Percentiles rank a stretch among this genome's conserved stretches.
Conservation (phyloP, 2,797 vertebrate genomes). For the Melopsittacus undulatus region DNA sequence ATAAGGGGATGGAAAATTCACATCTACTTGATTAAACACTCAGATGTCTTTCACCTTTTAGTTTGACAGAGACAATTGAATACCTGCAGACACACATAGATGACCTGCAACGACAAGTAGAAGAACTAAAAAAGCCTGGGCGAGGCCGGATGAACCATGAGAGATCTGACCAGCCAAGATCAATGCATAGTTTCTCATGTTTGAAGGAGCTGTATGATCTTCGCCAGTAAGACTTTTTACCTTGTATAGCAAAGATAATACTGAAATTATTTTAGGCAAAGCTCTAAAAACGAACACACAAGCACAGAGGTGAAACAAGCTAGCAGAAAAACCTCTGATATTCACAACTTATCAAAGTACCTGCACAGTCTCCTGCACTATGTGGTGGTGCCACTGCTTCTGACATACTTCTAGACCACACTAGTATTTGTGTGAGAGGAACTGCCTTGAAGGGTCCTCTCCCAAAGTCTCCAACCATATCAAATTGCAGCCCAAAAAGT, state of each 20-base stretch:
- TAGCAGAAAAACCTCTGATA: background rate
- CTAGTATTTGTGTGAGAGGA: background rate
- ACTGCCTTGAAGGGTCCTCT: background rate
- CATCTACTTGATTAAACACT: background rate
- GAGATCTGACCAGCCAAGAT: conserved; percentile 77
- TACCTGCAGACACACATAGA: conserved; percentile 88
- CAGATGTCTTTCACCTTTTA: conserved; percentile 56
- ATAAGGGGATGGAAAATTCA: background rate
- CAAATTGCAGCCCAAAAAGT: background rate
- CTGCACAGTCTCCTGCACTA: background rate
- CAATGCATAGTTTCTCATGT: conserved; percentile 86
- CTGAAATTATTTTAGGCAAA: background rate
- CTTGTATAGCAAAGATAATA: background rate
- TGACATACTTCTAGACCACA: background rate
- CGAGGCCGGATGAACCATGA: conserved; percentile 75
- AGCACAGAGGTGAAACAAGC: background rate
- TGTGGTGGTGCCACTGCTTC: background rate
- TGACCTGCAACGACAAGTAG: conserved; percentile 88
- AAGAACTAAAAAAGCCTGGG: conserved; percentile 83
- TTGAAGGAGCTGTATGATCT: conserved; percentile 92
- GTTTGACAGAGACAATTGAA: conserved; percentile 91
- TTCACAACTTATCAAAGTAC: background rate
- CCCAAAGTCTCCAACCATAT: background rate
- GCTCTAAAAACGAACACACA: background rate
- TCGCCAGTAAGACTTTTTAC: conserved; percentile 83